Evolutionary conservation across 2,113 vertebrate species (phyloP).

Genomic region (Chloropsis cyanopogon): DNA sequence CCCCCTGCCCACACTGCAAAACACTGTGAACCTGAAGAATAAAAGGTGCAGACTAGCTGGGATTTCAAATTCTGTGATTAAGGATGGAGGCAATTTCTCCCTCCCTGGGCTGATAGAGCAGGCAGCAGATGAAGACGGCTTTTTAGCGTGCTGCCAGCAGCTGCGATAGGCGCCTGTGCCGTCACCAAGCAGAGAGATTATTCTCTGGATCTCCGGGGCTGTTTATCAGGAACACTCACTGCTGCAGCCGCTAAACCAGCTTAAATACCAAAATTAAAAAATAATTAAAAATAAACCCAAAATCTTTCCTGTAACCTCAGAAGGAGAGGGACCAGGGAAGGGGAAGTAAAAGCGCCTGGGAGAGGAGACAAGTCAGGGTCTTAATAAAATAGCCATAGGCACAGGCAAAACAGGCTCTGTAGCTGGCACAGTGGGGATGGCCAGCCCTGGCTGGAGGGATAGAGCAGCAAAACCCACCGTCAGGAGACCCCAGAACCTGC

Average conservation of each 20-base stretch:
- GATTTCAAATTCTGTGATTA: constrained; percentile 73
- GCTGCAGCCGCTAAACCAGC: constrained; percentile 60
- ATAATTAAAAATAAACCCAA: background rate
- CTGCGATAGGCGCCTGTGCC: constrained; percentile 68
- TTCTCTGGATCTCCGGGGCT: constrained; percentile 66
- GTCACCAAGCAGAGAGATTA: constrained; percentile 64
- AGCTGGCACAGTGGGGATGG: background rate
- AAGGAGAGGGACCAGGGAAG: background rate
- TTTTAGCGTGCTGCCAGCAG: constrained; percentile 67
- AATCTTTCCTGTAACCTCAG: background rate
- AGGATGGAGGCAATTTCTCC: constrained; percentile 62
- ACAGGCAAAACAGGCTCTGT: background rate
- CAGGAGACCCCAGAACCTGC: background rate
- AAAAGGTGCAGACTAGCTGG: constrained; percentile 61
- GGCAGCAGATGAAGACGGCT: constrained; percentile 57
- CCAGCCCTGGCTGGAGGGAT: background rate
- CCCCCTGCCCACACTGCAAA: background rate
- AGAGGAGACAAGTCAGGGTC: background rate
- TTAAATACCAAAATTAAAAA: constrained; percentile 61
- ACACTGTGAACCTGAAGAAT: constrained; percentile 46
- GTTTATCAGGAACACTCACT: constrained; percentile 72
- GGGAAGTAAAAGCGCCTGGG: background rate
- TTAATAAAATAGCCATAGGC: background rate
- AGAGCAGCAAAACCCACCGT: background rate
- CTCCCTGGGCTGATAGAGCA: constrained; percentile 56